These are phyloP conservation scores for Ardeotis arabs DNA, from an alignment of 2,113 vertebrate genomes.

Conservation along the genomic window DNA sequence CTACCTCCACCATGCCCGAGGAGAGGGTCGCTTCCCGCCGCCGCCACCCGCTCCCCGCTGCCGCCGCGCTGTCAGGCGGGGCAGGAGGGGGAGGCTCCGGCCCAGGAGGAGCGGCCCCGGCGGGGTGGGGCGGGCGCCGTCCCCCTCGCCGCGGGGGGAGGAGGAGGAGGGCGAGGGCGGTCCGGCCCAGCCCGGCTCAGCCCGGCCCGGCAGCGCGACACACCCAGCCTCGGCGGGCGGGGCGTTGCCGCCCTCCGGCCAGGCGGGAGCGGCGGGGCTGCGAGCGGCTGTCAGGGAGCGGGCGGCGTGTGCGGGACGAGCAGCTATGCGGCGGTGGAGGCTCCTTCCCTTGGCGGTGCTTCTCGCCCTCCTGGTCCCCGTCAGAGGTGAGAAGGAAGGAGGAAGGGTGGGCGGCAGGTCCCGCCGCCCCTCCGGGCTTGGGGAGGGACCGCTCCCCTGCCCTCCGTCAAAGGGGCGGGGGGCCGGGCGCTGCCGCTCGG, in stretches of 20 bases:
- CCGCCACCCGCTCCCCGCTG: too few relatives aligned
- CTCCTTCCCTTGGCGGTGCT: not conserved
- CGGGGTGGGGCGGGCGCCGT: too few relatives aligned
- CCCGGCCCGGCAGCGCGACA: too few relatives aligned
- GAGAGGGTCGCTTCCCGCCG: too few relatives aligned
- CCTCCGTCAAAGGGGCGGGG: not conserved
- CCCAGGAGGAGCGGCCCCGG: too few relatives aligned
- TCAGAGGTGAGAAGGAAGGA: slow-evolving; percentile 25
- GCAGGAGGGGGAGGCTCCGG: too few relatives aligned
- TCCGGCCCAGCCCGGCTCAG: too few relatives aligned
- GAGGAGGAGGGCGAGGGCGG: too few relatives aligned
- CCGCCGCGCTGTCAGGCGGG: too few relatives aligned
- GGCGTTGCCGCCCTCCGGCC: not conserved
- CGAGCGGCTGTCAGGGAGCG: not conserved
- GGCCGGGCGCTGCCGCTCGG: not conserved
- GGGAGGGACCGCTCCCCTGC: not conserved
- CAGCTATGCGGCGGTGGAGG: not conserved
- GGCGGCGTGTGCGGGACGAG: accelerated
- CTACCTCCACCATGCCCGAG: not conserved
- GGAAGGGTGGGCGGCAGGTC: too few relatives aligned
- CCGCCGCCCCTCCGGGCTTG: not conserved
- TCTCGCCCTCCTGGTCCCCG: not conserved
- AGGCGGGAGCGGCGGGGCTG: accelerated
- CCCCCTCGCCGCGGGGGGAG: not conserved
- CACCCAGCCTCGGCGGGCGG: too few relatives aligned